A percentile compares a stretch with the other conserved stretches of the same genome.
Conservation (phyloP, 1,140 invertebrate species). For the Campoletis sonorensis region DNA sequence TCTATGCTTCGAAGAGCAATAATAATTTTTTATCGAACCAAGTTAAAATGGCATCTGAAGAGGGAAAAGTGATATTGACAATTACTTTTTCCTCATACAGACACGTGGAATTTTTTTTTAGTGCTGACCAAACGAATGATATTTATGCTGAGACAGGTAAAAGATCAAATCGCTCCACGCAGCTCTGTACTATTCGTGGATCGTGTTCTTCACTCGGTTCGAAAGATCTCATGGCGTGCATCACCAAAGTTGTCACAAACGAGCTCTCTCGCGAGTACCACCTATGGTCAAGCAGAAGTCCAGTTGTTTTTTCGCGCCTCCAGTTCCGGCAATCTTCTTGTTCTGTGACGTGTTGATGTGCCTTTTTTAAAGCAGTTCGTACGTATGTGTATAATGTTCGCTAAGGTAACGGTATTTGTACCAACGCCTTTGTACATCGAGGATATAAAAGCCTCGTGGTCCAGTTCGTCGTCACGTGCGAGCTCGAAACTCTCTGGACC, state of each 20-base stretch:
- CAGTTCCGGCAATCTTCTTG: conserved; percentile 35
- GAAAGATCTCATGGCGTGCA: conserved; percentile 8
- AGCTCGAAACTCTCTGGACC: conserved; percentile 50
- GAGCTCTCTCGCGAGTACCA: conserved; percentile 23
- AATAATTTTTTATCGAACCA: no score
- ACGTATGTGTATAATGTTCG: not conserved
- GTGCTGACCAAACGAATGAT: no score
- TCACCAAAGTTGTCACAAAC: conserved; percentile 37
- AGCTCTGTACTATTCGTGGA: no score
- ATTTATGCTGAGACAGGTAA: no score
- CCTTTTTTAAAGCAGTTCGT: conserved; percentile 24
- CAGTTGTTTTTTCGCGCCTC: conserved; percentile 54
- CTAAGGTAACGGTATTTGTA: conserved; percentile 60
- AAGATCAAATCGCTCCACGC: no score
- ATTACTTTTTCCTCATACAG: no score
- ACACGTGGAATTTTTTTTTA: no score
- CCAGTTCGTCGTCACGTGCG: conserved; percentile 63
- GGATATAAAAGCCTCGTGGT: conserved; percentile 59
- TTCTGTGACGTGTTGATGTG: not conserved
- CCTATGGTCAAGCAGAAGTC: conserved; percentile 32
- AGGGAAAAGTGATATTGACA: no score
- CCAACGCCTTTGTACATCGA: conserved; percentile 3
- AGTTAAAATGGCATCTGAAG: no score
- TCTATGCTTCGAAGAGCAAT: no score
- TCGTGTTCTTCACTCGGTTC: not conserved